Evolutionary conservation across 2,888 invertebrate species (phyloP).

Genomic region (Elgonia sp.): DNA sequence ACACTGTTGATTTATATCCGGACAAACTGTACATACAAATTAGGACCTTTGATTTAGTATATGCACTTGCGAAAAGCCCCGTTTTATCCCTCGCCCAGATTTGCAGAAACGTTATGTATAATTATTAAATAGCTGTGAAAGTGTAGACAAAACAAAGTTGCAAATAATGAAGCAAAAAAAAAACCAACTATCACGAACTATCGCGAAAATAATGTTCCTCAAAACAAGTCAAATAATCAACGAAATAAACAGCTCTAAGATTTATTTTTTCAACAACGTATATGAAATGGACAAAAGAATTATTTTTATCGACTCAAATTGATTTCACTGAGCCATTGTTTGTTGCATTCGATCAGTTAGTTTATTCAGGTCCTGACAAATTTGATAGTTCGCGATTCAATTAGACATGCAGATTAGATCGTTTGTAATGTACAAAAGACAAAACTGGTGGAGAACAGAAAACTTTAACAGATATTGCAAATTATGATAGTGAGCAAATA

Average conservation of each 20-base stretch:
- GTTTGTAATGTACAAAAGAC: slow-evolving; percentile 59
- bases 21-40: slow-evolving; percentile 30
- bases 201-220: slow-evolving; percentile 71
- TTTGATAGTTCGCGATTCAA: slow-evolving; percentile 66
- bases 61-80: slow-evolving; percentile 5
- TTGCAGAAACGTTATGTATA: slow-evolving; percentile 64
- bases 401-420: slow-evolving; percentile 51
- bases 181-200: slow-evolving; percentile 65
- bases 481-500: slow-evolving; percentile 58
- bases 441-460: neutral
- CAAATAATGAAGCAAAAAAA: slow-evolving; percentile 44
- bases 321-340: slow-evolving; percentile 15
- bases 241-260: slow-evolving; percentile 54
- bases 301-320: slow-evolving; percentile 34
- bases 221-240: slow-evolving; percentile 60
- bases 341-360: slow-evolving; percentile 32
- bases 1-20: slow-evolving; percentile 20
- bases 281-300: slow-evolving; percentile 11
- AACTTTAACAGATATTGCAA: slow-evolving; percentile 47
- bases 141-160: slow-evolving; percentile 55
- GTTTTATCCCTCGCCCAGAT: slow-evolving; percentile 30
- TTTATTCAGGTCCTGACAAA: neutral
- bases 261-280: slow-evolving; percentile 61
- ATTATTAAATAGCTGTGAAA: slow-evolving; percentile 68
- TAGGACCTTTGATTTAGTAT: slow-evolving; percentile 27